Conservation (phyloP, 92 coral and sea anemone species). For the Meandrina meandrites region DNA sequence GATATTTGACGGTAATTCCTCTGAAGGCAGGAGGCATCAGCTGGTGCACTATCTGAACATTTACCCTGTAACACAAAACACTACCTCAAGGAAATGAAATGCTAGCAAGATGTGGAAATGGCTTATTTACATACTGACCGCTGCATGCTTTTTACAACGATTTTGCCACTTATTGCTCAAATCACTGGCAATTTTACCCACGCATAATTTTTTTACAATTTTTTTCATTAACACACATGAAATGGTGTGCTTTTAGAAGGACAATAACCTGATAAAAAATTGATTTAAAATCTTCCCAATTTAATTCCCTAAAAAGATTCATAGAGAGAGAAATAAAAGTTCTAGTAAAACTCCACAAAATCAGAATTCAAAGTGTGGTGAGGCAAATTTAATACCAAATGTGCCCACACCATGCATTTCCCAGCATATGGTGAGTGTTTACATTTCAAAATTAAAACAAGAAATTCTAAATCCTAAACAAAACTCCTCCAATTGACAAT, state of each 20-base stretch:
- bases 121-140: neutral
- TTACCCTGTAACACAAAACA: neutral
- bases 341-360: neutral
- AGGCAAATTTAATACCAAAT: neutral
- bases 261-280: neutral
- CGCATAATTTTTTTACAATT: neutral
- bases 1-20: neutral
- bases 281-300: neutral
- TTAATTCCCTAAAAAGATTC: neutral
- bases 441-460: neutral
- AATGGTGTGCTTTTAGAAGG: neutral
- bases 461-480: neutral
- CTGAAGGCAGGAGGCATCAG: neutral
- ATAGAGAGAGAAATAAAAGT: neutral
- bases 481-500: neutral
- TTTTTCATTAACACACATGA: conserved; percentile 2
- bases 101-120: neutral
- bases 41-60: neutral
- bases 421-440: neutral
- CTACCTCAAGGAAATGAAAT: neutral
- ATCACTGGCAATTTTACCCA: neutral
- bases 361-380: neutral
- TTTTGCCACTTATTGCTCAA: neutral
- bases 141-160: neutral
- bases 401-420: neutral